Evolutionary conservation across 1,140 invertebrate species (phyloP).

Genomic region (Doryteuthis pealeii): DNA sequence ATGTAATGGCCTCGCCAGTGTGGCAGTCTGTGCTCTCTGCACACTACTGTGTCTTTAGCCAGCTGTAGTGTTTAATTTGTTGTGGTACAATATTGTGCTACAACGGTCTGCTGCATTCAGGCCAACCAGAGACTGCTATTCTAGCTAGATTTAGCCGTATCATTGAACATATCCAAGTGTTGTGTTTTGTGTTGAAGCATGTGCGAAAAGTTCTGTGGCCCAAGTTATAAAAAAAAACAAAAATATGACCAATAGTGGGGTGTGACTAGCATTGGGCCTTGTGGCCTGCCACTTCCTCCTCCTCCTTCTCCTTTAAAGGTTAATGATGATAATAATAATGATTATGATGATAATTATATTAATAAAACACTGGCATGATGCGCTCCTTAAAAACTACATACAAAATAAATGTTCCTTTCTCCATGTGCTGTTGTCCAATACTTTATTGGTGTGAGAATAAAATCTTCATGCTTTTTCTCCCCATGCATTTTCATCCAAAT

Average conservation of each 20-base stretch:
- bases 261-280: slow-evolving; percentile 11
- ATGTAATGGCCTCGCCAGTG: background rate
- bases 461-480: background rate
- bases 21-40: background rate
- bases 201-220: slow-evolving; percentile 13
- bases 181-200: slow-evolving; percentile 15
- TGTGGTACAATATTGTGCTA: background rate
- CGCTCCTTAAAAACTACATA: slow-evolving; percentile 1
- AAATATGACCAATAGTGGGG: slow-evolving; percentile 2
- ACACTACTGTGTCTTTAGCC: slow-evolving; percentile 9
- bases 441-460: background rate
- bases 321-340: no score
- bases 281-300: slow-evolving; percentile 7
- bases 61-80: slow-evolving; percentile 7
- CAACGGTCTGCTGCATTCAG: background rate
- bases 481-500: slow-evolving; percentile 12
- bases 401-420: slow-evolving; percentile 16
- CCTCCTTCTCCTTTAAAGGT: background rate
- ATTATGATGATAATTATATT: no score
- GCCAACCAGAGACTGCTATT: slow-evolving; percentile 7
- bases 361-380: background rate
- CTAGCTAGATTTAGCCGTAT: slow-evolving; percentile 15
- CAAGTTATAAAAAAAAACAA: slow-evolving; percentile 2
- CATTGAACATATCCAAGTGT: slow-evolving; percentile 16
- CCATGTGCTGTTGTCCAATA: slow-evolving; percentile 14